A percentile compares a stretch with the other conserved stretches of the same genome.
phyloP scores from a whole-genome alignment of 2,797 vertebrate genomes.

The Champsocephalus esox region DNA sequence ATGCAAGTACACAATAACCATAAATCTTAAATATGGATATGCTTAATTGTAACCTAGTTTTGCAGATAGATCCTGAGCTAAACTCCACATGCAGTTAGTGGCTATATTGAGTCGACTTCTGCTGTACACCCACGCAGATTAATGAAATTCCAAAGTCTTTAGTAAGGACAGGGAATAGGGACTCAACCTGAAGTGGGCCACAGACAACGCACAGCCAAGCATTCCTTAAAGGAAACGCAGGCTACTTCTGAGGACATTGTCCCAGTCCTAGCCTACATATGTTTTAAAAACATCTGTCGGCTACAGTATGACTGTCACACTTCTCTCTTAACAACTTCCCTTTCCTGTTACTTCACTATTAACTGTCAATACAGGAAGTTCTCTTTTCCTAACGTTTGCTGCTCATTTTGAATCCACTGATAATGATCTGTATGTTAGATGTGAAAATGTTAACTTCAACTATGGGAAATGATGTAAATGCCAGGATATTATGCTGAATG shows the following conservation, averaged over 20 bases:
- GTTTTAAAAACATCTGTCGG: conserved; percentile 7
- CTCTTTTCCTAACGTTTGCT: background rate
- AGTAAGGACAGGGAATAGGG: conserved; percentile 74
- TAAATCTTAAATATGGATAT: background rate
- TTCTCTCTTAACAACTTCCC: conserved; percentile 3
- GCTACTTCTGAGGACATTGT: conserved; percentile 41
- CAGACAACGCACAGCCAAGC: conserved; percentile 42
- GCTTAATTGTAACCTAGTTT: conserved; percentile 2
- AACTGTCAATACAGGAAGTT: background rate
- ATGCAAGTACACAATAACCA: background rate
- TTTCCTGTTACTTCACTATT: conserved; percentile 13
- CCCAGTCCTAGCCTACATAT: conserved; percentile 13
- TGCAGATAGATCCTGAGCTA: conserved; percentile 24
- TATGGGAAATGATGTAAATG: background rate
- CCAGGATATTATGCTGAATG: background rate
- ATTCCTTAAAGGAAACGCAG: conserved; percentile 47
- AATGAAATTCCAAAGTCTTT: conserved; percentile 82
- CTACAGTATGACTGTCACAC: background rate
- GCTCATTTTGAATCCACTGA: background rate
- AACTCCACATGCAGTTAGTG: conserved; percentile 38
- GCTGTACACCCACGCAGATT: conserved; percentile 79
- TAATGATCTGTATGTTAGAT: background rate
- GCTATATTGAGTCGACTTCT: conserved; percentile 59
- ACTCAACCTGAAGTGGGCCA: conserved; percentile 62
- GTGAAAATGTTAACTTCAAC: background rate